Evolutionary conservation across 2,888 invertebrate genomes (phyloP), one percentile per base, ranked within the genome.

Genomic region (Microctonus hyperodae): DNA sequence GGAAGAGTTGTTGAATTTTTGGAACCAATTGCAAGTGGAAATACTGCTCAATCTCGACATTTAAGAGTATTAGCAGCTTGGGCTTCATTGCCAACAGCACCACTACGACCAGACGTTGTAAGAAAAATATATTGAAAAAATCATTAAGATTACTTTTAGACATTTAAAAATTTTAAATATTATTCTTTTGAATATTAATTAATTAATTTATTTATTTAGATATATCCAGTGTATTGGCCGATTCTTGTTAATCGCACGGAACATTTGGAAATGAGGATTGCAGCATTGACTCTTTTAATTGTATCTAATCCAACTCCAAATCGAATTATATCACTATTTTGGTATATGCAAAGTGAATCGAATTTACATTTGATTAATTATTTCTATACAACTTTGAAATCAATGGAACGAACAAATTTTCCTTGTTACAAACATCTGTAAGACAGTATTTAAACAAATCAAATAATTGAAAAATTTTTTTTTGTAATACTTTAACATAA

Each of bases 301-400:
- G 86, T 88, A 31, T 89, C 91, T 0, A 88, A 89, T 70, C 89
- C 91, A 5, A 86, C 89, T 0, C 87, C 90, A 6, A 89, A 89
- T 0, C 88, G 91, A 58, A 86, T 92, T 57, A 87, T 91, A 69
- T 90, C 90, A 66, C 85, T 92, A 2, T 90, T 90, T 76, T 89
- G 90, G 80, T 90, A 89, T 71, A 89, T 92, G 75, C 86, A 86
- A 72, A 85, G 84, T 10, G 90, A 90, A 69, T 86, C 86, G 0
- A 88, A 88, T 75, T 86, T 86, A 5, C 91, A 91, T 75, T 83
- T 92, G 70, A 89, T 90, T 70, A 87, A 91, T 72, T 92, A 89
- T 80, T 92, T 91, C 86, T 90, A 90, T 69, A 89, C 91, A 0
- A 91, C 91, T 0, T 85, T 92, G 31, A 89, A 89, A 69, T 91